Evolutionary conservation across 1,140 invertebrate species (phyloP), one percentile per base, ranked within the genome.

Genomic region (Ectropis grisescens): DNA sequence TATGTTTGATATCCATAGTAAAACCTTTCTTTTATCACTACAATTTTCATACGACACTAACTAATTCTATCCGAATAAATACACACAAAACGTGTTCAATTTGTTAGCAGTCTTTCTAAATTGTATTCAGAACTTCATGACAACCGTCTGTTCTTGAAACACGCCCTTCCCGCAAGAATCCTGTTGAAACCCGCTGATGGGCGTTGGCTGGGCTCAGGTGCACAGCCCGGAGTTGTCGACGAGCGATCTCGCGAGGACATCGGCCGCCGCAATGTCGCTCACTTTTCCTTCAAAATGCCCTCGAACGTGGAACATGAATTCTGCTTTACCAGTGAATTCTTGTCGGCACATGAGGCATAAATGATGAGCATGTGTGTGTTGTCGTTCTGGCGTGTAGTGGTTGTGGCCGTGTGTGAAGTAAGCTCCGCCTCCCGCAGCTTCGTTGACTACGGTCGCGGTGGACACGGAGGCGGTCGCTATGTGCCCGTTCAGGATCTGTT

Each of bases 301-400:
- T 32, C 88, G 72, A 13, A 90, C 85, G 56, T 90, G 88, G 55
- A 89, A 88, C 85, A 89, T 87, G 42, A 89, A 89, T 59, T 89
- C 87, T 3, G 87, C 83, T 61, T 89, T 88, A 29, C 88, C 85
- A 2, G 84, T 83, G 51, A 89, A 89, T 57, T 88, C 86, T 29
- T 87, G 85, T 3, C 87, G 82, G 41, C 88, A 90, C 84, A 89
- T 86, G 11, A 88, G 72, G 45, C 88, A 90, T 29, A 87, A 83
- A 41, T 87, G 84, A 48, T 86, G 84, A 27, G 83, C 46, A 52
- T 84, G 68, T 36, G 72, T 72, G 55, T 80, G 70, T 26, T 74
- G 76, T 13, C 76, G 33, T 33, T 81, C 76, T 0, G 81, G 67
- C 40, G 82, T 37, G 69, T 84, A 70, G 65, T 84, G 76, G 38